Base-by-base conservation (phyloP, 2,888 invertebrate species). In the Agriopis leucophaearia region DNA sequence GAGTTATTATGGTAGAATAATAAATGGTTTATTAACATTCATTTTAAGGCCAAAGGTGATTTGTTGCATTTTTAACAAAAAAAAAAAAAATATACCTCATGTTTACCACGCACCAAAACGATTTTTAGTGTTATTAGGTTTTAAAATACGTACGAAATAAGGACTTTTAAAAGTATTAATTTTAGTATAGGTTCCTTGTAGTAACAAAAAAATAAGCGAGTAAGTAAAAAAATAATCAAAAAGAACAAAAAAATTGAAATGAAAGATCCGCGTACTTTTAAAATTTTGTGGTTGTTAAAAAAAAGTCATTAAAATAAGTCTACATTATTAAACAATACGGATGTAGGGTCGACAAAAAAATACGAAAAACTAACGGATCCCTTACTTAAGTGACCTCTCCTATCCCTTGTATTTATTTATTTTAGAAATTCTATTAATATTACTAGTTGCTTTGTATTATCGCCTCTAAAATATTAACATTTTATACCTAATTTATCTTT, bases 31-130 rank as follows among this genome's bases (percentile, higher is more conserved):
- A 10, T 48, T 64, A 80, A 79, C 80, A 74, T 12, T 44, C 54
- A 47, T n/a, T n/a, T 44, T 48, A 40, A 62, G 57, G 63, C 48
- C 63, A 52, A 60, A 52, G 56, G 59, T 63, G 58, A 58, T 66
- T 66, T 73, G 62, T 73, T 72, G 70, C 72, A 66, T 66, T 15
- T 64, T 63, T 71, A 79, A 80, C 82, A 81, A 83, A 87, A 87
- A 85, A 87, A 87, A 85, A 81, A 68, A 61, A 83, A 81, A 78
- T 87, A 90, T 93, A 94, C 93, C 93, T 94, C 93, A 93, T 88
- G 92, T 89, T 94, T 93, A 93, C 93, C 92, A 90, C 80, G 91
- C 93, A 93, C 93, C 92, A 93, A 94, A 94, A 88, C 84, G 69
- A 80, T 81, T 72, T 85, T 87, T 87, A 88, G 88, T 87, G 82